Conservation (phyloP, 1,140 invertebrate species). For the Lamellibrachia luymesi region DNA sequence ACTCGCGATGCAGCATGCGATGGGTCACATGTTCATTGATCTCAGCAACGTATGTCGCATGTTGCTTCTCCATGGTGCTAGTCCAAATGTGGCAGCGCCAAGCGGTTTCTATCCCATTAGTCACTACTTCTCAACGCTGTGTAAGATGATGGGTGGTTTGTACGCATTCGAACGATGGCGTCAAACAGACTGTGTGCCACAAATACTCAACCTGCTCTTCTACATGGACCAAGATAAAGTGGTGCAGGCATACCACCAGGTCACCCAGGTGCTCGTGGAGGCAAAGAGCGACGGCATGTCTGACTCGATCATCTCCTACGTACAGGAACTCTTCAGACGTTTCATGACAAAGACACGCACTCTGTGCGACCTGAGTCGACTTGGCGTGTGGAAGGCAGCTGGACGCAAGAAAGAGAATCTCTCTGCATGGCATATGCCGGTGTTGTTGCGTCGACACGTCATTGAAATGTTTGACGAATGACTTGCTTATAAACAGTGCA, state of each 20-base stretch:
- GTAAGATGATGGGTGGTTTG: conserved; percentile 25
- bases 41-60: conserved; percentile 22
- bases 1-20: conserved; percentile 23
- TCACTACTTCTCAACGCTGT: conserved; percentile 21
- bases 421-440: background rate
- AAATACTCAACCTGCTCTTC: conserved; percentile 19
- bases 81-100: conserved; percentile 10
- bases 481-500: background rate
- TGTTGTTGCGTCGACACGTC: background rate
- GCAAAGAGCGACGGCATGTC: conserved; percentile 5
- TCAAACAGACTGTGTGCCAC: background rate
- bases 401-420: background rate
- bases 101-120: conserved; percentile 17
- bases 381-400: background rate
- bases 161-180: conserved; percentile 23
- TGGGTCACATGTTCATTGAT: conserved; percentile 25
- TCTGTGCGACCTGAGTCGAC: conserved; percentile 17
- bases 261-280: background rate
- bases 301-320: conserved; percentile 11
- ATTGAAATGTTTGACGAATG: background rate
- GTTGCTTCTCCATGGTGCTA: conserved; percentile 24
- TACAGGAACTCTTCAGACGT: background rate
- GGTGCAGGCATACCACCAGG: conserved; percentile 1
- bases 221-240: conserved; percentile 20
- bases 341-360: background rate